Base-by-base conservation (phyloP, 1,140 invertebrate species). In the Hyposmocoma kahamanoa region DNA sequence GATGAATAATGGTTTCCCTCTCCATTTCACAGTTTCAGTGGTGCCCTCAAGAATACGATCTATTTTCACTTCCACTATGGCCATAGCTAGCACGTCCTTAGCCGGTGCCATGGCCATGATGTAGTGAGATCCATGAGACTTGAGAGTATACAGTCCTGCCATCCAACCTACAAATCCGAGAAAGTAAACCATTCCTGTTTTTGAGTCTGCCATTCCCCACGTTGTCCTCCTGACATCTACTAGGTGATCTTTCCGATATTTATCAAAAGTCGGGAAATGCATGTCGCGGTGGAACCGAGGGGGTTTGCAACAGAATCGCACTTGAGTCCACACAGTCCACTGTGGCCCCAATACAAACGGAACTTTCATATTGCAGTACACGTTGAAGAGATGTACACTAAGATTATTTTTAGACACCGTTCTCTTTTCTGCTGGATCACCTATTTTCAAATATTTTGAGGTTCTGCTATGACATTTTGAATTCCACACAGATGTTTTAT, bases 1-100 rank as follows among this genome's bases (percentile, higher is more conserved):
- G 18, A 96, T 88, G 74, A 96, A 96, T 11, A 96, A 76, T 1
- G 95, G 95, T 68, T 96, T 96, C 52, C 94, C 94, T 74, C 93
- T 87, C 95, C 95, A 96, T 72, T 95, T 95, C 58, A 93, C 90
- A 1, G 91, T 91, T 30, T 91, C 76, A 60, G 89, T 92, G 3
- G 46, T 43, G 3, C 81, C 81, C 13, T 68, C 58, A 9, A 53
- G 41, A 21, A 83, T 63, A 48, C 61, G 72, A 1, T 56, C 59
- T 26, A 84, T 46, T 26, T 83, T 74, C 2, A 84, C 56, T 56
- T 84, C 81, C 21, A 80, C 68, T 1, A 60, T 45, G 17, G 79
- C 73, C 30, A 83, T 21, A 2, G 81, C 81, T 0, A 80, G 28
- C 11, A 83, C 76, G 44, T 84, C 81, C 13, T 72, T 71, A 0